Conservation (phyloP, 2,797 vertebrate genomes). For the Gadopsis bispinosus region DNA sequence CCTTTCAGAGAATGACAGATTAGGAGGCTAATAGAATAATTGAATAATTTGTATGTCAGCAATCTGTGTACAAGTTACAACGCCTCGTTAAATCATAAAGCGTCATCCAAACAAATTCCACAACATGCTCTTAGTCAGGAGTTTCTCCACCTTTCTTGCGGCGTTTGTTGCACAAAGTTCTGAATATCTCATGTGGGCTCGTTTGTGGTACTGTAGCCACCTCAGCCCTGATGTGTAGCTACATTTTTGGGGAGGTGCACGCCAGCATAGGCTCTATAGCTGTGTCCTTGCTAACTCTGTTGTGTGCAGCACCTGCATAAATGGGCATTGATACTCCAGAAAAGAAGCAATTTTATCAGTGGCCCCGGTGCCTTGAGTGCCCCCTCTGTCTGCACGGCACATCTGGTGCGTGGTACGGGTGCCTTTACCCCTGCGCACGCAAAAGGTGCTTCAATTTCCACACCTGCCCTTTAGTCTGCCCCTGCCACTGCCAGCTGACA, state of each 20-base stretch:
- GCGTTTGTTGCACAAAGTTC: no score
- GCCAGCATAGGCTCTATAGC: no score
- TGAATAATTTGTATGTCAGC: conserved; percentile 12
- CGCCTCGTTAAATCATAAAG: neutral
- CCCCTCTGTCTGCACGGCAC: no score
- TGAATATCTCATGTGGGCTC: no score
- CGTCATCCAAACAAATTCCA: neutral
- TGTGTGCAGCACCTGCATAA: neutral
- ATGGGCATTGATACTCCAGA: neutral
- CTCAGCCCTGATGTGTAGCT: no score
- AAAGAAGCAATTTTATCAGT: neutral
- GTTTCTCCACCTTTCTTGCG: neutral
- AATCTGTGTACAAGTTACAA: conserved; percentile 1
- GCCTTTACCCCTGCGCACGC: no score
- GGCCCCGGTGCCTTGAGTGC: no score
- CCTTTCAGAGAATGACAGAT: conserved; percentile 56
- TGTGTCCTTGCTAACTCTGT: neutral
- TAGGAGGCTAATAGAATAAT: conserved; percentile 34
- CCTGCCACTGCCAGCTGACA: neutral
- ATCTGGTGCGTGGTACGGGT: no score
- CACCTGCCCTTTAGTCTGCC: neutral
- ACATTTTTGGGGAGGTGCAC: no score
- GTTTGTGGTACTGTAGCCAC: no score
- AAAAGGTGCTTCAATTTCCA: neutral
- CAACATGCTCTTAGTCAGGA: neutral